Evolutionary conservation across 2,888 invertebrate genomes (phyloP), one percentile per base, ranked within the genome.

Genomic region (Linnaemya vulpina): DNA sequence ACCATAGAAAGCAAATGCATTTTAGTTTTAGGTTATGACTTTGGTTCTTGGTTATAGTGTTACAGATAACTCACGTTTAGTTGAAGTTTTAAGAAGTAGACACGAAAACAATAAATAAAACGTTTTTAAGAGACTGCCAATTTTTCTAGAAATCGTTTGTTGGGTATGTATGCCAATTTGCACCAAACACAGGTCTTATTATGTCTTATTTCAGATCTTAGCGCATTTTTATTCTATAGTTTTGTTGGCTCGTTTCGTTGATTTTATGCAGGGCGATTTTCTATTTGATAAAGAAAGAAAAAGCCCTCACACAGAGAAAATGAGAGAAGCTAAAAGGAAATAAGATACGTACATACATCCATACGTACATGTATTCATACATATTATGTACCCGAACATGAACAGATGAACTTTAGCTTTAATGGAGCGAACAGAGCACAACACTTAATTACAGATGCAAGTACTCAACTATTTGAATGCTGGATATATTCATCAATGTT

Each of bases 391-490:
- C n/a, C n/a, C n/a, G n/a, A n/a, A n/a, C n/a, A 30, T 30, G 30
- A 2, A 30, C 30, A 30, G 30, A 30, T 30, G 30, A 49, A 78
- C 83, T 83, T 78, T 55, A 78, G 68, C 73, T 70, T 9, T 17
- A 38, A 49, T 78, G 63, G 83, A 74, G 68, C 77, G 83, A 75
- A 75, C 82, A 83, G 81, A 79, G 84, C 85, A 85, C 83, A 85
- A 81, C 82, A 85, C 86, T 86, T 86, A 86, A 86, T 86, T 87
- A 87, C 78, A 83, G 73, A 85, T 80, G 67, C 76, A 77, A 82
- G 81, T 82, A 79, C 83, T 83, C 77, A 81, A 81, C 68, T 73
- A 77, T 71, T 84, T 84, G 73, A 68, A 74, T 84, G 80, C 68
- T 81, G 82, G 70, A 86, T 71, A 51, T 25, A 68, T 65, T 74